Conservation (phyloP, 2,888 invertebrate genomes). For the Dynastes maya region DNA sequence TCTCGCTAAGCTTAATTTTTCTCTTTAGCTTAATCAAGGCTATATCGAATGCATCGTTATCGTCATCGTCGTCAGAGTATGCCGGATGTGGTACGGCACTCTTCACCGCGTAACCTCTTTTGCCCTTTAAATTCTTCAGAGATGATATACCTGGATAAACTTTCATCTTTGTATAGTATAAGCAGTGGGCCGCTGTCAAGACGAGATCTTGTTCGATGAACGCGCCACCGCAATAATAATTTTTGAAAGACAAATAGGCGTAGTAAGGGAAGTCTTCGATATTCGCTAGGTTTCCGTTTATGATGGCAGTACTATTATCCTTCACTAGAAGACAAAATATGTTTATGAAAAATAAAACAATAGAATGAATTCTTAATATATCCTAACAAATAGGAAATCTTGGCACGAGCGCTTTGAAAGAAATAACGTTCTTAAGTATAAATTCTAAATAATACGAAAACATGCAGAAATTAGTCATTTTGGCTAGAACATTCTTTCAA, state of each 20-base stretch:
- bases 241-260: not conserved
- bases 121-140: not conserved
- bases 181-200: conserved; percentile 21
- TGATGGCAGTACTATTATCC: not conserved
- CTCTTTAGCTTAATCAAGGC: conserved; percentile 13
- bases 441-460: no score
- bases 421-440: no score
- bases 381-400: no score
- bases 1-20: not conserved
- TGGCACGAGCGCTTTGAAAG: no score
- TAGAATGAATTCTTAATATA: no score
- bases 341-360: no score
- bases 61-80: not conserved
- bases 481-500: no score
- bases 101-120: not conserved
- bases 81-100: not conserved
- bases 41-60: not conserved
- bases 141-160: conserved; percentile 3
- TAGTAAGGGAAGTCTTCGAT: conserved; percentile 24
- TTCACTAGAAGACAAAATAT: not conserved
- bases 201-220: conserved; percentile 11
- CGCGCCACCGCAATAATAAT: conserved; percentile 8
- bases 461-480: no score
- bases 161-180: not conserved
- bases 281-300: conserved; percentile 1